A percentile compares a stretch with the other conserved stretches of the same genome.
phyloP scores from a whole-genome alignment of 2,888 invertebrate species.

The Anthrax anthrax region DNA sequence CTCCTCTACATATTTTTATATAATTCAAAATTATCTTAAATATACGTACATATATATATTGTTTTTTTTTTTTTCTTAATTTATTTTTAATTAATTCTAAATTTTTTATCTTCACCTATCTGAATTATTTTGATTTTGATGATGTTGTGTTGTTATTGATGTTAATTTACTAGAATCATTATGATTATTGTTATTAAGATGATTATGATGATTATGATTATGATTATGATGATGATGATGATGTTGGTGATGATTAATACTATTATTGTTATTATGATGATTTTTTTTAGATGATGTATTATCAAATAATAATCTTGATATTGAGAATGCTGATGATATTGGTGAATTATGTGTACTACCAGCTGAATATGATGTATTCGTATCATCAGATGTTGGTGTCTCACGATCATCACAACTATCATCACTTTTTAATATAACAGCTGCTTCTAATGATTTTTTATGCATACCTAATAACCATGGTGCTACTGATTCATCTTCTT shows the following conservation, averaged over 20 bases:
- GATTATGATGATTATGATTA: background rate
- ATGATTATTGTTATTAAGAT: background rate
- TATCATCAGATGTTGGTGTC: conserved; percentile 41
- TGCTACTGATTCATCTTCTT: conserved; percentile 92
- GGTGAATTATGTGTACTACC: conserved; percentile 35
- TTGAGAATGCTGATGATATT: conserved; percentile 32
- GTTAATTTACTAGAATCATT: background rate
- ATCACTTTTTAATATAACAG: conserved; percentile 81
- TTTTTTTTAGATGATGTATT: conserved; percentile 16
- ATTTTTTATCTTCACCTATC: conserved; percentile 9
- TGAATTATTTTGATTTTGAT: background rate
- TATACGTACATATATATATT: too few relatives aligned
- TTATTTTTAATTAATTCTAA: too few relatives aligned
- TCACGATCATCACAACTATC: conserved; percentile 53
- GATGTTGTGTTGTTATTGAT: background rate
- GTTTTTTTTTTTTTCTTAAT: too few relatives aligned
- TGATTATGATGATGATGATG: background rate
- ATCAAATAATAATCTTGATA: conserved; percentile 31
- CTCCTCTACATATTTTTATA: too few relatives aligned
- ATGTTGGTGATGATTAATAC: background rate
- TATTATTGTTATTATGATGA: background rate
- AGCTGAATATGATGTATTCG: conserved; percentile 40
- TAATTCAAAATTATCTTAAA: too few relatives aligned
- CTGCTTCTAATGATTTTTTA: conserved; percentile 94
- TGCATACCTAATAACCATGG: conserved; percentile 98